Percentiles rank a stretch among this genome's conserved stretches.
Evolutionary conservation across 2,113 vertebrate species (phyloP).

Genomic region (Cnemophilus loriae): DNA sequence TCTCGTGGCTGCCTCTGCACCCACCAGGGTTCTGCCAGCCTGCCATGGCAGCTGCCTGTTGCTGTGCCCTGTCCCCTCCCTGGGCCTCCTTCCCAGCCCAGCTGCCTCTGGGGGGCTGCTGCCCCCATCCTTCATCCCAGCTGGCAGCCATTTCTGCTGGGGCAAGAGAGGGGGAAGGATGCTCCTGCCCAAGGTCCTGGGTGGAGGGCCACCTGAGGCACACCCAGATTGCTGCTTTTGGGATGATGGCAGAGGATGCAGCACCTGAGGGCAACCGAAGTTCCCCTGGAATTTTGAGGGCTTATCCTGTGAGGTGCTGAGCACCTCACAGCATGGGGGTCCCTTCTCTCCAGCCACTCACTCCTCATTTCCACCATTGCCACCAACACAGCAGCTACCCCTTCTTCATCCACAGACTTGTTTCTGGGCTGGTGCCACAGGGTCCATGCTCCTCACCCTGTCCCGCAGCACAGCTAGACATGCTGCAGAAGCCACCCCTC

Average conservation of each 20-base stretch:
- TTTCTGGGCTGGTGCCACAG: neutral
- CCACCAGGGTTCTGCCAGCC: neutral
- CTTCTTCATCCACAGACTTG: neutral
- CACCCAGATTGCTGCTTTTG: neutral
- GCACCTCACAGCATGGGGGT: neutral
- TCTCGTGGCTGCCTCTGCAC: neutral
- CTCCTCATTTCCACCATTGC: neutral
- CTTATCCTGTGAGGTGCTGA: neutral
- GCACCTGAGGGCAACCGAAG: neutral
- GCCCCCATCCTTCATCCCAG: neutral
- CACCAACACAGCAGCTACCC: neutral
- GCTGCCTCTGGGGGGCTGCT: neutral
- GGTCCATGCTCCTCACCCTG: neutral
- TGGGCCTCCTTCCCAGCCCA: neutral
- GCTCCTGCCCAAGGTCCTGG: neutral
- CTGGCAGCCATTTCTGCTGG: neutral
- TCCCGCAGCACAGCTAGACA: neutral
- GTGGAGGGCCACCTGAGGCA: accelerated
- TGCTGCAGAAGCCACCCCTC: neutral
- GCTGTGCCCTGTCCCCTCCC: neutral
- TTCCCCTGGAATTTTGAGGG: neutral
- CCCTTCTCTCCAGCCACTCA: neutral
- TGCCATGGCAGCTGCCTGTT: neutral
- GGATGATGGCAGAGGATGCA: neutral
- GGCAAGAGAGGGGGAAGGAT: neutral